phyloP scores from a whole-genome alignment of 2,888 invertebrate genomes.

The Didymodactylos carnosus region DNA sequence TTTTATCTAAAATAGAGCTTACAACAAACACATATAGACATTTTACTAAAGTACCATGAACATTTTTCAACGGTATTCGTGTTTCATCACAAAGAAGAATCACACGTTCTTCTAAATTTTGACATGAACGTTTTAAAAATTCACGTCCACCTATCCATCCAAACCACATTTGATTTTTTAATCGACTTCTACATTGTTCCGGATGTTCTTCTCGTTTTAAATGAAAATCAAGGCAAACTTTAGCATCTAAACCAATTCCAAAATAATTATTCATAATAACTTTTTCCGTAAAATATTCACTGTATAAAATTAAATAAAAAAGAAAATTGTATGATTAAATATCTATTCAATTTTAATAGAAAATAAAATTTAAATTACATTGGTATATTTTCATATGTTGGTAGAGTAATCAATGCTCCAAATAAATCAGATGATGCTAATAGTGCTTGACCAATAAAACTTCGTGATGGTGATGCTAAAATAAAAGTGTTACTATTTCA shows the following conservation, averaged over 20 bases:
- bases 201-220: constrained; percentile 89
- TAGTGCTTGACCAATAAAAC: constrained; percentile 79
- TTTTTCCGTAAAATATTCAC: constrained; percentile 65
- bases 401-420: constrained; percentile 80
- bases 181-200: constrained; percentile 71
- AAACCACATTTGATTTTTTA: constrained; percentile 85
- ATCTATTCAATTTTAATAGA: constrained; percentile 23
- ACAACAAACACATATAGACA: too few relatives aligned
- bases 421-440: constrained; percentile 84
- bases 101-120: constrained; percentile 80
- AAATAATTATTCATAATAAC: constrained; percentile 98
- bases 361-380: constrained; percentile 35
- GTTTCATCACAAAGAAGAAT: constrained; percentile 88
- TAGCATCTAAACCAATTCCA: constrained; percentile 90
- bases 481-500: too few relatives aligned
- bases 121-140: constrained; percentile 61
- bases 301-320: constrained; percentile 23
- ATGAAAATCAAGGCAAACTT: constrained; percentile 86
- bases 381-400: constrained; percentile 72
- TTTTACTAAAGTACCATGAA: too few relatives aligned
- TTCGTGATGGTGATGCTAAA: constrained; percentile 34
- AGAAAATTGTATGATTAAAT: constrained; percentile 13
- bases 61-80: constrained; percentile 72
- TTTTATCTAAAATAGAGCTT: too few relatives aligned
- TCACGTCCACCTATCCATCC: constrained; percentile 43